Conservation (phyloP, 2,113 vertebrate genomes). For the Alectura lathami region DNA sequence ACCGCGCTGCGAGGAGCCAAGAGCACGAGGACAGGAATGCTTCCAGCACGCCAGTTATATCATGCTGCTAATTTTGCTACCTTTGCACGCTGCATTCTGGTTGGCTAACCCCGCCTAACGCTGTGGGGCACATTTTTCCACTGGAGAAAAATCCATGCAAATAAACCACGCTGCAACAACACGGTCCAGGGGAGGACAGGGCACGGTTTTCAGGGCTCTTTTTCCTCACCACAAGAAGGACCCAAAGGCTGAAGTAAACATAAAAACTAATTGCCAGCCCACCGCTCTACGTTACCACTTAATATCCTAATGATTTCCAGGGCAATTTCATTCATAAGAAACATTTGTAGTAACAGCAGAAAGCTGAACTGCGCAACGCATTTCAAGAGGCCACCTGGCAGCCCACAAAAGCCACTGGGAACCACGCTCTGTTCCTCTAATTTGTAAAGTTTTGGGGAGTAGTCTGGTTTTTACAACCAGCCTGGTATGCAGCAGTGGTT, state of each 20-base stretch:
- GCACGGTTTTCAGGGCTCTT: neutral
- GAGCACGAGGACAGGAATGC: rapidly evolving
- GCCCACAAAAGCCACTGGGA: neutral
- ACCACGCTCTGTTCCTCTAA: neutral
- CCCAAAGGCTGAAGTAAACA: neutral
- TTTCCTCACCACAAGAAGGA: neutral
- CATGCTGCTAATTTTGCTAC: conserved; percentile 29
- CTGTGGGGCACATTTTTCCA: neutral
- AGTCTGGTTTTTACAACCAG: neutral
- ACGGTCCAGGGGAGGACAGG: neutral
- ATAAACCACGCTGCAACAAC: neutral
- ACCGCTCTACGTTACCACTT: neutral
- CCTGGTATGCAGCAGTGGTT: rapidly evolving
- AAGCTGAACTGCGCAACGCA: rapidly evolving
- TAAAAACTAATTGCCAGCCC: neutral
- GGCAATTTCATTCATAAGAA: rapidly evolving
- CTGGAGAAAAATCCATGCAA: neutral
- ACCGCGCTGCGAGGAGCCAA: rapidly evolving
- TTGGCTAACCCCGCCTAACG: neutral
- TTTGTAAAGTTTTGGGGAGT: neutral
- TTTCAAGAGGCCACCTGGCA: neutral
- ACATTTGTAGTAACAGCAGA: neutral
- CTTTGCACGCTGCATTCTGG: rapidly evolving
- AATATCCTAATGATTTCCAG: neutral
- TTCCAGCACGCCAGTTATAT: neutral